These are phyloP conservation scores for Panthera tigris DNA, from an alignment of 2,113 vertebrate species.

Conservation along the genomic window DNA sequence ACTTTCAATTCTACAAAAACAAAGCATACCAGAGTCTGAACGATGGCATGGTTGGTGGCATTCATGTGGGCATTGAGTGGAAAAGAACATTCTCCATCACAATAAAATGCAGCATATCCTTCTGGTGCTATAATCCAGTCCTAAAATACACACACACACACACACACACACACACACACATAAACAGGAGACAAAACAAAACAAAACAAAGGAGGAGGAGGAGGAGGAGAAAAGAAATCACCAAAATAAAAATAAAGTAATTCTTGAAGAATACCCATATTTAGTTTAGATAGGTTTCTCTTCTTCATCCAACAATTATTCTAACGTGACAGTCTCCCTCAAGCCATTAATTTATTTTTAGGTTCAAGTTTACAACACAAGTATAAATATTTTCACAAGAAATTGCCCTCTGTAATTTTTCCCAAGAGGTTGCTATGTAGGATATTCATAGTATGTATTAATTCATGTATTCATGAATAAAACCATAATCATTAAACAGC, in stretches of 20 bases:
- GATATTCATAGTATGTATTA: slow-evolving; percentile 28
- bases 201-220: not conserved
- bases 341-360: not conserved
- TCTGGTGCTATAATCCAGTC: slow-evolving; percentile 99
- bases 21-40: slow-evolving; percentile 95
- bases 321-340: not conserved
- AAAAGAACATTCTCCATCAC: slow-evolving; percentile 98
- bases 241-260: not conserved
- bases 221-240: not conserved
- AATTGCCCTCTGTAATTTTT: slow-evolving; percentile 48
- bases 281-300: not conserved
- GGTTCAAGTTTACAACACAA: slow-evolving; percentile 18
- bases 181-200: not conserved
- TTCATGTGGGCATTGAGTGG: slow-evolving; percentile 99
- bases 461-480: slow-evolving; percentile 11
- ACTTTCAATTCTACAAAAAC: not conserved
- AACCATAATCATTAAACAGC: not conserved
- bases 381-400: slow-evolving; percentile 54
- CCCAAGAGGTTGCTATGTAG: not conserved
- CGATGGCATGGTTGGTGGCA: slow-evolving; percentile 98
- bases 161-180: not conserved
- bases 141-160: slow-evolving; percentile 78
- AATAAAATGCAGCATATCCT: slow-evolving; percentile 98
- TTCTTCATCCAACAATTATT: not conserved
- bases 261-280: not conserved